Base-by-base conservation (phyloP, 2,113 vertebrate genomes). In the Ophiodon elongatus region DNA sequence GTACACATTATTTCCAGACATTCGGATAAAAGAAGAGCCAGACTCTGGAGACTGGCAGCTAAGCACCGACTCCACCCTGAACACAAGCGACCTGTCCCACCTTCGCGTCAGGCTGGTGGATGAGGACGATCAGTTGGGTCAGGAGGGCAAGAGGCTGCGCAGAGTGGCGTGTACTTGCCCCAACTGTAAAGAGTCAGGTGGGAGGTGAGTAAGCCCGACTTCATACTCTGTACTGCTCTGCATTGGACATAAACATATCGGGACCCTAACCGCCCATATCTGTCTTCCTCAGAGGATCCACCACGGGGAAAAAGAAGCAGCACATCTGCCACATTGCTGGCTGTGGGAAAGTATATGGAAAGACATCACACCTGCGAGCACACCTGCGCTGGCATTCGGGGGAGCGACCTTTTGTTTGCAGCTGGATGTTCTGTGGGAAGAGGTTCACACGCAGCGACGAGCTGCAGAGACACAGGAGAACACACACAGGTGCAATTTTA, bases 381-480 rank as follows among this genome's bases (percentile, higher is more conserved):
- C 98, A 99, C 89, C 97, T 99, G 90, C 98, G 98, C 89, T 99
- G 98, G 98, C 98, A 99, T 96, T 98, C 98, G 67, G 98, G 98
- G 87, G 98, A 99, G 89, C 97, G 98, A 86, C 98, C 98, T 31
- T 99, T 99, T 92, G 95, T 99, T 73, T 99, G 98, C 96, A 98
- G 95, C 80, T 99, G 98, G 98, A 97, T 98, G 97, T 99, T 97
- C 94, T 99, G 98, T 90, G 98, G 98, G 77, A 99, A 99, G 93
- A 97, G 97, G 91, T 99, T 99, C 95, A 99, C 98, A 72, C 97
- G 98, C 94, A 99, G 98, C 1, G 98, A 99, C 93, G 98, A 99
- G 91, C 95, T 99, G 82, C 98, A 99, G 95, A 96, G 98, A 77
- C 98, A 99, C 95, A 95, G 98, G 94, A 97, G 98, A 91, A 99